Conservation (phyloP, 2,888 invertebrate species). For the Pachliopta kotzebuea region DNA sequence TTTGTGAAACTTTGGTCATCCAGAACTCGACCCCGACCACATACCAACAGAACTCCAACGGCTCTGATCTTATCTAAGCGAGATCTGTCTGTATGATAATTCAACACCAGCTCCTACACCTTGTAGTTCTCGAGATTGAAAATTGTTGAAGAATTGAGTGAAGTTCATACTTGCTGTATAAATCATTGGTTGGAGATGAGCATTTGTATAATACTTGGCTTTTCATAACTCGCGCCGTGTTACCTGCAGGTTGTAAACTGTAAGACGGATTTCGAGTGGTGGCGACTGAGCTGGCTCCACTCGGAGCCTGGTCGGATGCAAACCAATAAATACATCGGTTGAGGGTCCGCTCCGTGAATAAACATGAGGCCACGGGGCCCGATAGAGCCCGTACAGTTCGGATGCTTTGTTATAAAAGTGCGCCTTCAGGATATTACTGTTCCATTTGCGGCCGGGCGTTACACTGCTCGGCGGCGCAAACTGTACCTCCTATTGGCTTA, state of each 20-base stretch:
- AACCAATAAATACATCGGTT: constrained; percentile 68
- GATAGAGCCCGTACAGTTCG: constrained; percentile 18
- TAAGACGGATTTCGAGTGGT: constrained; percentile 61
- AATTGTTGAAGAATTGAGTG: no score
- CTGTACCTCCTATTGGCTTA: no score
- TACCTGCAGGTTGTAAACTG: constrained; percentile 64
- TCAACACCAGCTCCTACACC: no score
- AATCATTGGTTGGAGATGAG: neutral
- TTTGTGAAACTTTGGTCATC: no score
- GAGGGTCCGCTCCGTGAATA: constrained; percentile 52
- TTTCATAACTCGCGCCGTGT: constrained; percentile 39
- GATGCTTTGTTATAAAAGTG: constrained; percentile 29
- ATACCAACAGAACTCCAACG: no score
- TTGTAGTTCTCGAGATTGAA: no score
- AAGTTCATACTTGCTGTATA: neutral
- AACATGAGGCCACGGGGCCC: constrained; percentile 41
- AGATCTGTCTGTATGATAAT: no score
- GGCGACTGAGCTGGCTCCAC: constrained; percentile 53
- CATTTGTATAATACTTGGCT: neutral
- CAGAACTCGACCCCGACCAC: no score
- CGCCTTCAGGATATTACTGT: constrained; percentile 29
- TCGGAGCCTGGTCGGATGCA: constrained; percentile 55
- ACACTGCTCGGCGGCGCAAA: constrained; percentile 2
- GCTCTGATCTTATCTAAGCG: no score
- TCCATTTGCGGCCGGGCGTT: constrained; percentile 13